Evolutionary conservation across 1,140 invertebrate genomes (phyloP).

Genomic region (Drosophila nikananu): DNA sequence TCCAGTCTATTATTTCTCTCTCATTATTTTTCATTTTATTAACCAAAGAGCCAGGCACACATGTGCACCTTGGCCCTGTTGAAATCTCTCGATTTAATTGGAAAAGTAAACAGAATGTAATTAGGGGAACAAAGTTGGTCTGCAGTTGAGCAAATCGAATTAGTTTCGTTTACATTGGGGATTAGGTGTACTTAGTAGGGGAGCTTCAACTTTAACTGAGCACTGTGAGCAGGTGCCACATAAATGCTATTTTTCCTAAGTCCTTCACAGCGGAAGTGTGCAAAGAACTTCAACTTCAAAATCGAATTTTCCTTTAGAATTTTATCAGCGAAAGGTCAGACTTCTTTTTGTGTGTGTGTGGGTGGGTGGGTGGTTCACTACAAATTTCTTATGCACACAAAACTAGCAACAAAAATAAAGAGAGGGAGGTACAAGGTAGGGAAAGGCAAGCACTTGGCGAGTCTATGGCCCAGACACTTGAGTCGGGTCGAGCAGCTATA

Average conservation of each 20-base stretch:
- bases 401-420: constrained; percentile 44
- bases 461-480: constrained; percentile 75
- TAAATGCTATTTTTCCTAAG: constrained; percentile 21
- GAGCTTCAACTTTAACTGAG: constrained; percentile 3
- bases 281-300: constrained; percentile 30
- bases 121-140: constrained; percentile 52
- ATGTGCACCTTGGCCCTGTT: not conserved
- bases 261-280: constrained; percentile 28
- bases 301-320: constrained; percentile 21
- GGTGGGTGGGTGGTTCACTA: constrained; percentile 13
- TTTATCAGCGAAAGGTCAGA: constrained; percentile 40
- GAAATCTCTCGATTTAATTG: constrained; percentile 47
- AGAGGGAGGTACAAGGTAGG: constrained; percentile 6
- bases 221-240: constrained; percentile 31
- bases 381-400: constrained; percentile 62
- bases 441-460: constrained; percentile 56
- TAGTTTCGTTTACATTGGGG: constrained; percentile 69
- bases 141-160: constrained; percentile 62
- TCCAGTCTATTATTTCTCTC: not conserved
- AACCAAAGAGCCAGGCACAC: constrained; percentile 5
- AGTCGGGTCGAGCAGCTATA: constrained; percentile 60
- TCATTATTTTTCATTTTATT: constrained; percentile 5
- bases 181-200: constrained; percentile 58
- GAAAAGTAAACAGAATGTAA: constrained; percentile 49
- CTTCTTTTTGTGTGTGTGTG: constrained; percentile 3